These are phyloP conservation scores for Peromyscus nudipes DNA, from an alignment of 2,797 vertebrate genomes.

Conservation along the genomic window DNA sequence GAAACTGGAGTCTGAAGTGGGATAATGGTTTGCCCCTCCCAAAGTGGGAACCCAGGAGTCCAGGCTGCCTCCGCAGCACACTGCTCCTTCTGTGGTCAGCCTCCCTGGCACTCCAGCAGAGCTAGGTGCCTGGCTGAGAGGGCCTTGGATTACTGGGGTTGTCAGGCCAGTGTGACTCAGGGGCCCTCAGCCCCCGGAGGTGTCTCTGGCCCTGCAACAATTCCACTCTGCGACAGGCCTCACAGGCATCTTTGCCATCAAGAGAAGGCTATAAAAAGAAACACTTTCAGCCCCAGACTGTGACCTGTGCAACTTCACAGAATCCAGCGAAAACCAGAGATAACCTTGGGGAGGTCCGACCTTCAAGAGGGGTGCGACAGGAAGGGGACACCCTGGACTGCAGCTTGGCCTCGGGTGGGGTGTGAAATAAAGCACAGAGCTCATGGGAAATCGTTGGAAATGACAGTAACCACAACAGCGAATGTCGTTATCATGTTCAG, in stretches of 20 bases:
- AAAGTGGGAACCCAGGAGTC: too few species aligned
- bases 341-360: slow-evolving; percentile 90
- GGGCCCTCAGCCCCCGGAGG: slow-evolving; percentile 11
- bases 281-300: slow-evolving; percentile 91
- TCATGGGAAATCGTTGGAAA: not conserved
- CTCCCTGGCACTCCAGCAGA: not conserved
- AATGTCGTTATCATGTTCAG: not conserved
- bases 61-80: not conserved
- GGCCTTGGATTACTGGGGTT: slow-evolving; percentile 19
- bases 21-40: not conserved
- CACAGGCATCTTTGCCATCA: slow-evolving; percentile 89
- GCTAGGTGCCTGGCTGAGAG: not conserved
- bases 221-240: not conserved
- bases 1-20: not conserved
- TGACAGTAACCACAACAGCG: too few species aligned
- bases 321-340: slow-evolving; percentile 90
- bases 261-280: slow-evolving; percentile 92
- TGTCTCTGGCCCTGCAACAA: slow-evolving; percentile 11
- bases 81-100: not conserved
- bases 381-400: not conserved
- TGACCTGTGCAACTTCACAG: slow-evolving; percentile 92
- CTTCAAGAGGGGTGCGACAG: slow-evolving; percentile 82
- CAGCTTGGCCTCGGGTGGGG: not conserved
- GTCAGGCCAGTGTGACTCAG: not conserved
- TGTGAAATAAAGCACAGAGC: not conserved